phyloP scores from a whole-genome alignment of 2,888 invertebrate species.

The Molorchus minor region DNA sequence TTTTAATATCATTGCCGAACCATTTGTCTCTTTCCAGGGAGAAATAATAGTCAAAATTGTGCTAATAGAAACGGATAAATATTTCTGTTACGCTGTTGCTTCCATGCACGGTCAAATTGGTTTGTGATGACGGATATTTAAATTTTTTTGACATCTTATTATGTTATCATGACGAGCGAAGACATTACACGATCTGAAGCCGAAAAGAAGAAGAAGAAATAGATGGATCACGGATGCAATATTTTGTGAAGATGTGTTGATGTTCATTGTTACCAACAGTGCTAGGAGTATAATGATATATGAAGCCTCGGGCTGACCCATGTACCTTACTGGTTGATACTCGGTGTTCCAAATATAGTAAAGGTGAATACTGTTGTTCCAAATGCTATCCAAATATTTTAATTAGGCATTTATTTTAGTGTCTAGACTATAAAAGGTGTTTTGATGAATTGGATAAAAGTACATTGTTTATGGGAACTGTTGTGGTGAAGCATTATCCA shows the following conservation, averaged over 20 bases:
- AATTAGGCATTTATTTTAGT: no score
- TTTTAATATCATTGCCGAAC: background rate
- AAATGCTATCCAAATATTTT: no score
- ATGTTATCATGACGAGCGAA: conserved; percentile 66
- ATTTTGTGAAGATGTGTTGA: conserved; percentile 67
- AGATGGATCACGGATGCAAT: conserved; percentile 72
- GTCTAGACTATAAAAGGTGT: conserved; percentile 60
- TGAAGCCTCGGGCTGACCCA: conserved; percentile 70
- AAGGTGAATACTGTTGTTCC: conserved; percentile 58
- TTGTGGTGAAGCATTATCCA: conserved; percentile 64
- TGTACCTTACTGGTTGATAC: conserved; percentile 67
- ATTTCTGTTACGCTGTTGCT: conserved; percentile 70
- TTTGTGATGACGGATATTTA: conserved; percentile 68
- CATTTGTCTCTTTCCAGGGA: conserved; percentile 61
- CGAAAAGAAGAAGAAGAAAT: conserved; percentile 56
- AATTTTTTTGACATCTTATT: conserved; percentile 65
- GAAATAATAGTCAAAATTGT: conserved; percentile 70
- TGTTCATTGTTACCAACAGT: conserved; percentile 67
- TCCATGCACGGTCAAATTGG: conserved; percentile 70
- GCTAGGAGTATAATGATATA: conserved; percentile 70
- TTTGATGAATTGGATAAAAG: conserved; percentile 42
- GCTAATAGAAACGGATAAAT: conserved; percentile 64
- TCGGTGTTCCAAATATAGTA: conserved; percentile 67
- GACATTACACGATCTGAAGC: conserved; percentile 61
- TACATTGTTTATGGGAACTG: conserved; percentile 68